Evolutionary conservation across 1,140 invertebrate genomes (phyloP).

Genomic region (Meloidogyne floridensis): DNA sequence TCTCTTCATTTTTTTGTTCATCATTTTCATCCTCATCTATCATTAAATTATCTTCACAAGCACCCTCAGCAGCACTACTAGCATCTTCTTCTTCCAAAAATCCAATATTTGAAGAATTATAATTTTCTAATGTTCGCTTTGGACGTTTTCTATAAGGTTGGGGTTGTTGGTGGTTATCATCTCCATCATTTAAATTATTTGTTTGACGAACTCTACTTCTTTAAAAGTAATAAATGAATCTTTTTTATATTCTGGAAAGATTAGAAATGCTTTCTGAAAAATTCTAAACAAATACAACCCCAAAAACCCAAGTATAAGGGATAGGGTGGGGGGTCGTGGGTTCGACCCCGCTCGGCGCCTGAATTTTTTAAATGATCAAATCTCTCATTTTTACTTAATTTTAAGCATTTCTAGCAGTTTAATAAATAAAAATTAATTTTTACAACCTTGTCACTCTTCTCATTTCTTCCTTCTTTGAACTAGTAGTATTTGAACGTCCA

Average conservation of each 20-base stretch:
- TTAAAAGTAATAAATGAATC: no score
- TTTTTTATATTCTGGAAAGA: no score
- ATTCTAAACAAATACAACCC: no score
- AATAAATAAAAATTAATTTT: background rate
- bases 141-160: slow-evolving; percentile 2
- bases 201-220: slow-evolving; percentile 37
- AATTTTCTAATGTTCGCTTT: background rate
- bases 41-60: slow-evolving; percentile 15
- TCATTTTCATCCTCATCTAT: background rate
- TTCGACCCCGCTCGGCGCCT: no score
- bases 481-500: background rate
- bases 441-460: slow-evolving; percentile 23
- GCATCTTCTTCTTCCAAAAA: slow-evolving; percentile 34
- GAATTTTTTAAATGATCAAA: no score
- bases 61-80: slow-evolving; percentile 4
- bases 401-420: no score
- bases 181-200: slow-evolving; percentile 22
- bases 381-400: no score
- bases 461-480: slow-evolving; percentile 31
- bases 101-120: background rate
- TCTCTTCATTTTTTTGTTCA: slow-evolving; percentile 6
- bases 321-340: no score
- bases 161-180: background rate
- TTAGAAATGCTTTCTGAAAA: no score
- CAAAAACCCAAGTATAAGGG: no score